Evolutionary conservation across 2,888 invertebrate species (phyloP).

Genomic region (Bombylius major): DNA sequence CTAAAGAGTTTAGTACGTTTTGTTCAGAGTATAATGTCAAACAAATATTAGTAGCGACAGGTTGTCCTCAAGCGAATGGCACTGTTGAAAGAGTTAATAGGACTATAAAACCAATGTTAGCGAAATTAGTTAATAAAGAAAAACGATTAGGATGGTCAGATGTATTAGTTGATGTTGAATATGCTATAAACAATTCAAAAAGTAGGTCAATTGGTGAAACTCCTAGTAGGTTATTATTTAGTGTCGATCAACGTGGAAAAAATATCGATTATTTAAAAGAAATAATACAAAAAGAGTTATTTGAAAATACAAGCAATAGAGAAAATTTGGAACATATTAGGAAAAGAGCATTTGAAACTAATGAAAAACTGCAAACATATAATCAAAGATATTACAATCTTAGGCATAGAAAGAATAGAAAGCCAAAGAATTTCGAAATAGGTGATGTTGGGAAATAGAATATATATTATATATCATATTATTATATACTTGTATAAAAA

Average conservation of each 20-base stretch:
- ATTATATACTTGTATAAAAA: no score
- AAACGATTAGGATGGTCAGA: slow-evolving; percentile 1
- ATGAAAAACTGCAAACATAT: background rate
- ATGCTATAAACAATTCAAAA: slow-evolving; percentile 19
- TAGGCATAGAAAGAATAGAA: background rate
- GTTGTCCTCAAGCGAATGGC: slow-evolving; percentile 16
- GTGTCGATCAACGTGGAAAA: slow-evolving; percentile 21
- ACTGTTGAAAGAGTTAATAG: slow-evolving; percentile 18
- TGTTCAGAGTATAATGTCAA: slow-evolving; percentile 7
- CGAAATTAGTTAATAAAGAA: slow-evolving; percentile 4
- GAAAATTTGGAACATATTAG: background rate
- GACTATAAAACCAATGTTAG: slow-evolving; percentile 13
- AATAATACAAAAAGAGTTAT: no score
- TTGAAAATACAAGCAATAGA: no score
- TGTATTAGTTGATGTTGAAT: slow-evolving; percentile 15
- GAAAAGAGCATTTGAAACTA: background rate
- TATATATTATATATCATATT: no score
- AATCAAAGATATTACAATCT: background rate
- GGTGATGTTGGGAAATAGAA: background rate
- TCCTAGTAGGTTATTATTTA: slow-evolving; percentile 20
- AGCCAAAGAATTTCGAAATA: background rate
- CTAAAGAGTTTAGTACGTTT: slow-evolving; percentile 13
- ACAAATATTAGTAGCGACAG: slow-evolving; percentile 13
- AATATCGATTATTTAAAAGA: no score
- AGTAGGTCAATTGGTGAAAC: slow-evolving; percentile 17